Conservation (phyloP, 2,888 invertebrate species). For the Aelia acuminata region DNA sequence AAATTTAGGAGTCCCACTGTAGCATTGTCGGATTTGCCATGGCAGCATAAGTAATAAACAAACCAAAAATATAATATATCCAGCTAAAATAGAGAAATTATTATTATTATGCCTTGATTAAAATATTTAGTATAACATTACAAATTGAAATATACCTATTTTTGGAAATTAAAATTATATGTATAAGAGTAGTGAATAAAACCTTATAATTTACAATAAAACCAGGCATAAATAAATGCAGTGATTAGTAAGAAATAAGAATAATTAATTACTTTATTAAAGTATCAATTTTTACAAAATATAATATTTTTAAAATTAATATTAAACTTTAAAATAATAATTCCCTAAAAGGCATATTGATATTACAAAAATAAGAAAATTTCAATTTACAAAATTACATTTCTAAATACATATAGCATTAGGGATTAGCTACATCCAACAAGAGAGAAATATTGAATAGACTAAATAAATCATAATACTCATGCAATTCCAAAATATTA, state of each 20-base stretch:
- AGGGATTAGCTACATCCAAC: background rate
- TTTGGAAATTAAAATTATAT: too few relatives aligned
- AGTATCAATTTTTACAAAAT: constrained; percentile 29
- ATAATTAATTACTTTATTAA: constrained; percentile 26
- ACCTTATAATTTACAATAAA: too few relatives aligned
- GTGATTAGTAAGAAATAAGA: background rate
- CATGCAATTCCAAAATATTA: background rate
- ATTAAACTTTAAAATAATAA: constrained; percentile 26
- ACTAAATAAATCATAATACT: background rate
- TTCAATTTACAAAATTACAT: constrained; percentile 7
- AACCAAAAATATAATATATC: too few relatives aligned
- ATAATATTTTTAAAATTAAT: constrained; percentile 23
- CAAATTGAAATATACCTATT: too few relatives aligned
- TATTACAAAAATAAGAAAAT: background rate
- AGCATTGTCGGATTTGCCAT: too few relatives aligned
- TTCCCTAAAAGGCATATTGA: background rate
- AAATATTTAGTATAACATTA: too few relatives aligned
- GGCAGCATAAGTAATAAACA: too few relatives aligned
- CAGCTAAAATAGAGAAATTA: too few relatives aligned
- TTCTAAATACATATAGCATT: background rate
- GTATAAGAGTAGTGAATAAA: too few relatives aligned
- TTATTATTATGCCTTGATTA: too few relatives aligned
- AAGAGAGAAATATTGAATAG: background rate
- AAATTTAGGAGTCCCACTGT: too few relatives aligned
- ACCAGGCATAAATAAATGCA: background rate